Evolutionary conservation across 2,888 invertebrate genomes (phyloP).

Genomic region (Nudaria mundana): DNA sequence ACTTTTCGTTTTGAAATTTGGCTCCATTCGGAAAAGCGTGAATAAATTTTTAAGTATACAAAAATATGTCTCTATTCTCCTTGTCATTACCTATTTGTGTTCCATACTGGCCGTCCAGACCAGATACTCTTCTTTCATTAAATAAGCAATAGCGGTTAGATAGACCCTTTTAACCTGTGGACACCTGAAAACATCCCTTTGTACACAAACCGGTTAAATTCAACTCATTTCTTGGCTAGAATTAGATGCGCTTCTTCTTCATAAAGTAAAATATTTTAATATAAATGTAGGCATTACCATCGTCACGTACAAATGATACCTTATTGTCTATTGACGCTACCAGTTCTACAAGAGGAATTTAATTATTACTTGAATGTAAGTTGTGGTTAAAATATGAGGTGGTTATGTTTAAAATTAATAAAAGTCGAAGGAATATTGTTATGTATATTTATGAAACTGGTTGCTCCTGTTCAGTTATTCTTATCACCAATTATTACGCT

Average conservation of each 20-base stretch:
- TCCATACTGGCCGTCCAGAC: no score
- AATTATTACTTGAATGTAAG: slow-evolving; percentile 15
- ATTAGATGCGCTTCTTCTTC: slow-evolving; percentile 23
- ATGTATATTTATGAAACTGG: no score
- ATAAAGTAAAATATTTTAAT: slow-evolving; percentile 22
- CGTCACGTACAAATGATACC: slow-evolving; percentile 9
- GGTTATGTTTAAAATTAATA: slow-evolving; percentile 21
- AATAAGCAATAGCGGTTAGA: slow-evolving; percentile 10
- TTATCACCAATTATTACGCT: no score
- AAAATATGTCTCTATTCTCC: no score
- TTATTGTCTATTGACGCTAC: slow-evolving; percentile 20
- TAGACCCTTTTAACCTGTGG: slow-evolving; percentile 22
- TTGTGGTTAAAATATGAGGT: slow-evolving; percentile 20
- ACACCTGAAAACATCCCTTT: slow-evolving; percentile 39
- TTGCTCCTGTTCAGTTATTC: no score
- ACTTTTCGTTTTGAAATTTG: no score
- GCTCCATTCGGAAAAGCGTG: no score
- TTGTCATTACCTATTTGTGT: no score
- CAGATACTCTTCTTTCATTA: no score
- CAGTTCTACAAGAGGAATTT: slow-evolving; percentile 21
- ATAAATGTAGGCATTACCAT: slow-evolving; percentile 20
- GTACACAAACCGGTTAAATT: slow-evolving; percentile 18
- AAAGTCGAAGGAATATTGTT: neutral
- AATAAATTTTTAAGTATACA: no score
- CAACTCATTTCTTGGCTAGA: slow-evolving; percentile 12